Percentiles rank a stretch among this genome's conserved stretches.
Conservation (phyloP, 1,140 invertebrate species). For the Hylaeus anthracinus region DNA sequence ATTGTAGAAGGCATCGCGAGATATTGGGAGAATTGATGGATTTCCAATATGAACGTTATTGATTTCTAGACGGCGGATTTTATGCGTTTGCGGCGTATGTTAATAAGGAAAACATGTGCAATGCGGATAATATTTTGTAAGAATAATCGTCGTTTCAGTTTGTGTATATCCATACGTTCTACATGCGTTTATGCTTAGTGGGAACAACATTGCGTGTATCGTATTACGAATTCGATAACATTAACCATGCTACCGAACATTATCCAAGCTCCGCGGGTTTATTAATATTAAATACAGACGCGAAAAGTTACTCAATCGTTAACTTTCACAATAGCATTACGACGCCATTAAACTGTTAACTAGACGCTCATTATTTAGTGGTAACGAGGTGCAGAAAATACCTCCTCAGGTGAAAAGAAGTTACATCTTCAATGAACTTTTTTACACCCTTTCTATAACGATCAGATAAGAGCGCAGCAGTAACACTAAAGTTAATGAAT, state of each 20-base stretch:
- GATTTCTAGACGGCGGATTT: too few relatives aligned
- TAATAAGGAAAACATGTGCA: too few relatives aligned
- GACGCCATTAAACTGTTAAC: slow-evolving; percentile 1
- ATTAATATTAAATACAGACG: neutral
- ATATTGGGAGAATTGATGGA: neutral
- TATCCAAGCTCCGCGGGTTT: neutral
- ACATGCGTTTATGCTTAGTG: too few relatives aligned
- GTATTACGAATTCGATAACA: neutral
- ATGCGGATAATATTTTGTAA: too few relatives aligned
- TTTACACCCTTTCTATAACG: neutral
- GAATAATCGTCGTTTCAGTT: too few relatives aligned
- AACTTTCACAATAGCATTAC: neutral
- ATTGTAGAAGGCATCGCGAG: neutral
- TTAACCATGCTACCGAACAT: too few relatives aligned
- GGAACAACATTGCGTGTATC: neutral
- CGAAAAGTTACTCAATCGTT: neutral
- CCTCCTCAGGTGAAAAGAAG: neutral
- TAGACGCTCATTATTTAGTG: neutral
- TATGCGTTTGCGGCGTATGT: too few relatives aligned
- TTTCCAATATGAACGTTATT: neutral
- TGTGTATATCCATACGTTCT: too few relatives aligned
- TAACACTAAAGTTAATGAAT: neutral
- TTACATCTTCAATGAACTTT: slow-evolving; percentile 1
- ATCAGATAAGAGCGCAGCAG: neutral
- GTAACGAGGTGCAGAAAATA: neutral